Base-by-base conservation (phyloP, 2,797 vertebrate genomes). In the Oreochromis grahami region DNA sequence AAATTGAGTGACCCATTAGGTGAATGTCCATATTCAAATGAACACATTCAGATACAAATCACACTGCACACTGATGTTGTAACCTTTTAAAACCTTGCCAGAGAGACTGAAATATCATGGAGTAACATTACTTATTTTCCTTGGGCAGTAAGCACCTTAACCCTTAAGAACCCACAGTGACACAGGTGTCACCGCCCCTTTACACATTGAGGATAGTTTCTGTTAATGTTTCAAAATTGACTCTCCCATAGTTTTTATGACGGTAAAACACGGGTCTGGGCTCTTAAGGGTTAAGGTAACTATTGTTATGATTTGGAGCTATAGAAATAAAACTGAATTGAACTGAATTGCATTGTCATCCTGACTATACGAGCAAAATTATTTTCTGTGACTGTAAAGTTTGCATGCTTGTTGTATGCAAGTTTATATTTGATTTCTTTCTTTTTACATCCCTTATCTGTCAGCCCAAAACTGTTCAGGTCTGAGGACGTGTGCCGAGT, bases 381-480 rank as follows among this genome's bases (percentile, higher is more conserved):
- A 1, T 9, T 43, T 21, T 15, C 12, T 8, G 0, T 38, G 19
- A 65, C 19, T 65, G 60, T 38, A 5, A 65, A 65, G 60, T 13
- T 38, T 38, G 60, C 41, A 29, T 29, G 21, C 0, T 19, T 72
- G 8, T 6, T 6, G 3, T 19, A 15, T 72, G 24, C 6, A 32
- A 12, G 2, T 48, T 72, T 12, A 2, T 2, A 32, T 32, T 43
- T 43, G 13, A 43, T 70, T 1, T 70, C 8, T 26, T 26, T 72
- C 14, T 74, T 36, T 48, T 45, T 68, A 0, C 9, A 26, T 32
- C 26, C 10, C 43, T 32, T 24, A 48, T 6, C 81, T 56, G 58
- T 2, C 93, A 99, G 98, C 97, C 93, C 97, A 97, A 93, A 98
- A 98, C 92, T 99, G 98, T 85, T 98, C 98, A 1, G 97, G 97